phyloP scores from a whole-genome alignment of 2,888 invertebrate genomes.

The Lampropteryx suffumata region DNA sequence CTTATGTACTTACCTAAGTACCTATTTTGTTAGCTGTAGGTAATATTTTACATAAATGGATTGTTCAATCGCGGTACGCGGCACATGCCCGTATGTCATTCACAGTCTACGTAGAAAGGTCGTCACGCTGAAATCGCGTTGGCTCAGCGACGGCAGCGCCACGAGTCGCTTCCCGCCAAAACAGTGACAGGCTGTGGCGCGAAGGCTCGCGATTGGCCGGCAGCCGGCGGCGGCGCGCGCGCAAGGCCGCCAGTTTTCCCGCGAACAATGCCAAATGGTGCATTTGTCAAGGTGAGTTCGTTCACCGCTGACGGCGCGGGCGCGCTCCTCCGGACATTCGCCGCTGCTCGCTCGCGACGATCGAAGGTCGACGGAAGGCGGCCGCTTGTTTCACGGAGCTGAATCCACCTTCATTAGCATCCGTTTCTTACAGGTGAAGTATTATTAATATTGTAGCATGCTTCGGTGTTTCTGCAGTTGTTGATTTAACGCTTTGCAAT shows the following conservation, averaged over 20 bases:
- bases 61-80: slow-evolving; percentile 21
- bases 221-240: slow-evolving; percentile 68
- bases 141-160: slow-evolving; percentile 48
- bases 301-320: slow-evolving; percentile 77
- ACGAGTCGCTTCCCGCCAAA: slow-evolving; percentile 67
- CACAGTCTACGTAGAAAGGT: slow-evolving; percentile 59
- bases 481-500: slow-evolving; percentile 9
- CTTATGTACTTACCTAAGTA: no score
- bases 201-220: slow-evolving; percentile 74
- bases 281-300: slow-evolving; percentile 84
- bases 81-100: slow-evolving; percentile 54
- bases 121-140: slow-evolving; percentile 58
- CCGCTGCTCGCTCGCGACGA: slow-evolving; percentile 63
- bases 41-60: neutral
- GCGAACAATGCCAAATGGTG: slow-evolving; percentile 84
- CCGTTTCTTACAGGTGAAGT: slow-evolving; percentile 71
- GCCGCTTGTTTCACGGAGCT: slow-evolving; percentile 44
- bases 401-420: slow-evolving; percentile 69
- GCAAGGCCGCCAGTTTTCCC: slow-evolving; percentile 83
- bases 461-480: slow-evolving; percentile 26
- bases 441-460: slow-evolving; percentile 42
- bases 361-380: slow-evolving; percentile 77
- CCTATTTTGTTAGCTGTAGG: slow-evolving; percentile 5
- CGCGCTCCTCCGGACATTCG: slow-evolving; percentile 52
- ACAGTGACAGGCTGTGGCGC: slow-evolving; percentile 79